Evolutionary conservation across 2,113 vertebrate genomes (phyloP), one percentile per base, ranked within the genome.

Genomic region (Psilopsiagon aurifrons): DNA sequence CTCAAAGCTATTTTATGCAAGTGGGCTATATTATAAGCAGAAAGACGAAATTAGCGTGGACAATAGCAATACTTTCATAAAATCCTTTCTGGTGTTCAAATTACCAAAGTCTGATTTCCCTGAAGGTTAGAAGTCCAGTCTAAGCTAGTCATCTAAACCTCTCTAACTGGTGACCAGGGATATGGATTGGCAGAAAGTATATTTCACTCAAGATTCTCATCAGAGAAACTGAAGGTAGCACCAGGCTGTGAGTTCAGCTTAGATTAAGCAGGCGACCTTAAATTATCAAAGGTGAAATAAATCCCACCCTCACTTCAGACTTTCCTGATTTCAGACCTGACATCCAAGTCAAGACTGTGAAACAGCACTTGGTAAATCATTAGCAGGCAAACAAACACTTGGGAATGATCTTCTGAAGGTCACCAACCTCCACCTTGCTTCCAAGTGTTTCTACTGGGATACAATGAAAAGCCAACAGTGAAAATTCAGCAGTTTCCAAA

Each of bases 241-340:
- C 1, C 2, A 83, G 11, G 19, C 17, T 31, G 24, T 1, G 1
- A 17, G 12, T 37, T 84, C 41, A 60, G 22, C 19, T 80, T 66
- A 57, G 29, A 19, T 11, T 25, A 43, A 22, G 25, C 2, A 8
- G 4, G 2, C 1, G 2, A 54, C 4, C 19, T 71, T n/a, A 27
- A 76, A 49, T 41, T 39, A 7, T 37, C 4, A 2, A 70, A 70
- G 9, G 9, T 47, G 28, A 71, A 80, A 70, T 29, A 76, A 76
- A 60, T 71, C 17, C 11, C 13, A 37, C 6, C 5, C 29, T 41
- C 25, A 46, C 55, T 73, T 39, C 39, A 64, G n/a, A 37, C 46
- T 69, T 68, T 24, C 43, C 43, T 66, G 4, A 54, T 44, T 55
- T 71, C 52, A 89, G 41, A 57, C 39, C 17, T 49, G 22, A 9